A percentile compares a stretch with the other conserved stretches of the same genome.
These are phyloP conservation scores for Oreochromis aureus DNA, from an alignment of 2,113 vertebrate species.

Conservation along the genomic window DNA sequence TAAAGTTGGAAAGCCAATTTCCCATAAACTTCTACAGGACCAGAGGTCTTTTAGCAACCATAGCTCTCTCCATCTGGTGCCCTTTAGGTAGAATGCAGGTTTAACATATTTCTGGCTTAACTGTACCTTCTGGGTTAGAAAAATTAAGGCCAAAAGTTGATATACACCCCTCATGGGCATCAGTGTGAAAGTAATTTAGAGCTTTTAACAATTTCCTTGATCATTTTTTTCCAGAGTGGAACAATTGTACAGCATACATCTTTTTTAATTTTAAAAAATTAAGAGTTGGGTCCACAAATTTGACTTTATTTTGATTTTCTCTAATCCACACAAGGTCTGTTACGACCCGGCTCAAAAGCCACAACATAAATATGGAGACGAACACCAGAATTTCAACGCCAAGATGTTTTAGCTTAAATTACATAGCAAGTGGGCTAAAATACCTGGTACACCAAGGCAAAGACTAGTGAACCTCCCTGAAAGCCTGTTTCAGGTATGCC, in stretches of 20 bases:
- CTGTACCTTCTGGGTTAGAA: no score
- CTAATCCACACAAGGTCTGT: not conserved
- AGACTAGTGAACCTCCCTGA: not conserved
- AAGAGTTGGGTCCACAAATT: not conserved
- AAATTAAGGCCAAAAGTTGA: not conserved
- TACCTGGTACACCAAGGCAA: not conserved
- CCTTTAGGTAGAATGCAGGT: not conserved
- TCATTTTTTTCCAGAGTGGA: not conserved
- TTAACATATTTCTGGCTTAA: not conserved
- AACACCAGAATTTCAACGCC: not conserved
- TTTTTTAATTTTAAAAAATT: not conserved
- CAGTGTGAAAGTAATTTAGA: not conserved
- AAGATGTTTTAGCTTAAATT: not conserved
- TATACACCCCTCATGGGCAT: not conserved
- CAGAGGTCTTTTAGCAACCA: not conserved
- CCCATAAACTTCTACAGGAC: not conserved
- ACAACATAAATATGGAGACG: not conserved
- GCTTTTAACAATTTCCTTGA: not conserved
- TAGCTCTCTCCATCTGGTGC: not conserved
- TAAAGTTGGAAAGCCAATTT: not conserved
- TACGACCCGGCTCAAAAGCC: not conserved
- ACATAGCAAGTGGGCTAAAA: not conserved
- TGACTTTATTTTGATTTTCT: not conserved
- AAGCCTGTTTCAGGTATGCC: not conserved
- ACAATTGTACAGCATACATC: not conserved